Evolutionary conservation across 1,140 invertebrate genomes (phyloP).

Genomic region (Samia ricini): DNA sequence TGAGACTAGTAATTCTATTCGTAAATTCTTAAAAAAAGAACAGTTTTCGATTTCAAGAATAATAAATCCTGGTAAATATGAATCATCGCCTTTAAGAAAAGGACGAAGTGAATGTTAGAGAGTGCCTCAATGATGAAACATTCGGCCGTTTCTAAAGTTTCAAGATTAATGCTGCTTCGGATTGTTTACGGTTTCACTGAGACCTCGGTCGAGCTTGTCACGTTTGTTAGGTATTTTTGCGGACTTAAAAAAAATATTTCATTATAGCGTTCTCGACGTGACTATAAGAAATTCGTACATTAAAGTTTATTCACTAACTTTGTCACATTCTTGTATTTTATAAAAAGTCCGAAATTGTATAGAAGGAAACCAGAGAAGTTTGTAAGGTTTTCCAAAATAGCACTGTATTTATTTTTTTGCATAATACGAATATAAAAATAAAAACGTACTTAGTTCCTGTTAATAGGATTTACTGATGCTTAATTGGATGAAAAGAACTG

Average conservation of each 20-base stretch:
- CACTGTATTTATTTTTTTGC: not conserved
- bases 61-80: not conserved
- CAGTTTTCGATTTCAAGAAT: not conserved
- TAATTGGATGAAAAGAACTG: too few species aligned
- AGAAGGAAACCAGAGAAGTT: not conserved
- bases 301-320: not conserved
- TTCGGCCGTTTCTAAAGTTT: constrained; percentile 14
- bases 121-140: constrained; percentile 12
- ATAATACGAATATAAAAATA: too few species aligned
- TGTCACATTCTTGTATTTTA: not conserved
- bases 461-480: too few species aligned
- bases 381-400: not conserved
- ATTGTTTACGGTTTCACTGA: constrained; percentile 16
- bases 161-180: constrained; percentile 20
- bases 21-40: not conserved
- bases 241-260: not conserved
- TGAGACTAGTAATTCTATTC: too few species aligned
- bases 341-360: not conserved
- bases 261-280: not conserved
- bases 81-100: not conserved
- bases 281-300: not conserved
- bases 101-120: constrained; percentile 5
- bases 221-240: not conserved
- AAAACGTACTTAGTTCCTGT: too few species aligned
- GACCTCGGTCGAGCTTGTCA: not conserved